These are phyloP conservation scores for Drosophila fungiperda DNA, from an alignment of 2,888 invertebrate species.

Conservation along the genomic window DNA sequence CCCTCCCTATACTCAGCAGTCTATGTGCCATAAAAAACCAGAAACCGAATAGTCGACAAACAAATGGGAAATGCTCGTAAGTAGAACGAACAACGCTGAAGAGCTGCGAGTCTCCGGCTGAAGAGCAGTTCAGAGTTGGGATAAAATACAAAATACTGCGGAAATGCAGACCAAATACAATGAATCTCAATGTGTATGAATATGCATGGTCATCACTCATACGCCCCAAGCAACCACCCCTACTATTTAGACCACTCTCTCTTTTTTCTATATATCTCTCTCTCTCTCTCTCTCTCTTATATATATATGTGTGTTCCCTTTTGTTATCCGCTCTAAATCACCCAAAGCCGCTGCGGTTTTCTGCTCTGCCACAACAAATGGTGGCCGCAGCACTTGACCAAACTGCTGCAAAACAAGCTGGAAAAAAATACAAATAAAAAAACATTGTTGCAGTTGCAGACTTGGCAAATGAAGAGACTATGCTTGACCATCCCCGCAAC, in stretches of 20 bases:
- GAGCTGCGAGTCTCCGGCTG: slow-evolving; percentile 20
- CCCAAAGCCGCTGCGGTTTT: slow-evolving; percentile 67
- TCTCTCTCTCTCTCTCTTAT: background rate
- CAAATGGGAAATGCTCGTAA: slow-evolving; percentile 59
- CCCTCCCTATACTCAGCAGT: background rate
- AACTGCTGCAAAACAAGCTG: slow-evolving; percentile 29
- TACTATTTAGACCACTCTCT: background rate
- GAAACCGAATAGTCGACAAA: slow-evolving; percentile 50
- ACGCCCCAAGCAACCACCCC: slow-evolving; percentile 54
- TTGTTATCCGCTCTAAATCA: slow-evolving; percentile 55
- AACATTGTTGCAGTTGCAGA: slow-evolving; percentile 31
- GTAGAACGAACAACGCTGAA: slow-evolving; percentile 71
- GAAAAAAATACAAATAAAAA: background rate
- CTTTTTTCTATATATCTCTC: background rate
- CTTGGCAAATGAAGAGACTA: slow-evolving; percentile 43
- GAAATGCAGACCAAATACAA: slow-evolving; percentile 77
- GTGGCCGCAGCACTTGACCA: slow-evolving; percentile 67
- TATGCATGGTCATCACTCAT: slow-evolving; percentile 80
- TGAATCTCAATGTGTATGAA: slow-evolving; percentile 79
- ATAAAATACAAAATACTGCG: slow-evolving; percentile 67
- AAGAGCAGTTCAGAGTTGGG: slow-evolving; percentile 12
- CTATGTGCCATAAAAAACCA: slow-evolving; percentile 53
- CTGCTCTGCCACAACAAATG: slow-evolving; percentile 66
- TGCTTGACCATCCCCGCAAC: background rate
- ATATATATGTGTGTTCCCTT: background rate